Percentiles rank a stretch among this genome's conserved stretches.
These are phyloP conservation scores for Tricholauxania praeusta DNA, from an alignment of 2,888 invertebrate genomes.

Conservation along the genomic window DNA sequence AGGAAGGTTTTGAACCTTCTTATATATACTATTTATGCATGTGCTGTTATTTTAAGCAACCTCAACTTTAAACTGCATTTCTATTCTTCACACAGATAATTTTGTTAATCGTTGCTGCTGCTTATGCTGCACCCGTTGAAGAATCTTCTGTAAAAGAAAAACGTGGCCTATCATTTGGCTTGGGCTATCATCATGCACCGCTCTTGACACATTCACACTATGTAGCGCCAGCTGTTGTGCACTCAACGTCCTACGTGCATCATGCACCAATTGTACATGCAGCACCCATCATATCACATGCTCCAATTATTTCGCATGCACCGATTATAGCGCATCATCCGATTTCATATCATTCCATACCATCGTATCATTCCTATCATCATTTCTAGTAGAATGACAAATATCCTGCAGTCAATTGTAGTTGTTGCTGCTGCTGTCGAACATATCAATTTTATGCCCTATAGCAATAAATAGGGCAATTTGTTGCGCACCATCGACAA, in stretches of 20 bases:
- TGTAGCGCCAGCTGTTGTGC: conserved; percentile 57
- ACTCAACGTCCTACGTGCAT: conserved; percentile 44
- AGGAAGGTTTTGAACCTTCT: no score
- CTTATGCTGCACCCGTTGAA: conserved; percentile 56
- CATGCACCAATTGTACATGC: conserved; percentile 52
- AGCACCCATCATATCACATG: conserved; percentile 55
- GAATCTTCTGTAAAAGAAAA: conserved; percentile 57
- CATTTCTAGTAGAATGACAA: conserved; percentile 48
- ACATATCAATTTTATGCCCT: background rate
- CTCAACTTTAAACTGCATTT: background rate
- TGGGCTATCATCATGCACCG: conserved; percentile 61
- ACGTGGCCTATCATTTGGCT: conserved; percentile 59
- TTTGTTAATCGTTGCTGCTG: conserved; percentile 47
- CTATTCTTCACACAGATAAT: conserved; percentile 47
- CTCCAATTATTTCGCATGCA: conserved; percentile 51
- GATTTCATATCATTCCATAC: conserved; percentile 55
- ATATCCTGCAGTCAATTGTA: no score
- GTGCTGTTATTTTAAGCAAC: no score
- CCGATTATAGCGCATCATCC: conserved; percentile 49
- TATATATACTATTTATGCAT: no score
- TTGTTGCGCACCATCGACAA: background rate
- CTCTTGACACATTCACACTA: conserved; percentile 56
- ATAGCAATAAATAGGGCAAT: conserved; percentile 6
- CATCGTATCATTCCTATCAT: conserved; percentile 57
- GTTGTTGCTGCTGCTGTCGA: background rate